Percentiles rank a stretch among this genome's conserved stretches.
These are phyloP conservation scores for Gisinianus flammeolus DNA, from an alignment of 2,888 invertebrate genomes.

Conservation along the genomic window DNA sequence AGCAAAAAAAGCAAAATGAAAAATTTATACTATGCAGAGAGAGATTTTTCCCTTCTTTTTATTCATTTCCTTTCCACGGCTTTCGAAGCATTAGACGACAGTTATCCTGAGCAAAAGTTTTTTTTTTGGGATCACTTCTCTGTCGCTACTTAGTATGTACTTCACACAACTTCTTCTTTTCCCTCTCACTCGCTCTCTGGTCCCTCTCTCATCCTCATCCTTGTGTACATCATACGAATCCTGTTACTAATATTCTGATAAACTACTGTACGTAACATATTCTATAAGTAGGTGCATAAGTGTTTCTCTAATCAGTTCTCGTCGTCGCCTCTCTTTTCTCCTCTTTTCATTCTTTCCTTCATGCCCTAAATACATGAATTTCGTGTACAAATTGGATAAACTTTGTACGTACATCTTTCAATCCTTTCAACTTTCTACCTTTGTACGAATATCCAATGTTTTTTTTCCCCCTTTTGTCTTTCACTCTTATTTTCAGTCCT, in stretches of 20 bases:
- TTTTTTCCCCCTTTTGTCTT: background rate
- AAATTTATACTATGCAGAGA: constrained; percentile 57
- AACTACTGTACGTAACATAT: background rate
- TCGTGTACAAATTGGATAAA: constrained; percentile 48
- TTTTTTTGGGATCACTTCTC: constrained; percentile 43
- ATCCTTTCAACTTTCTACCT: no score
- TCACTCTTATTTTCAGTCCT: background rate
- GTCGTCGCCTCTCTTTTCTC: constrained; percentile 19
- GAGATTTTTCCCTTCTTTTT: constrained; percentile 54
- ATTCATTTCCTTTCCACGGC: constrained; percentile 53
- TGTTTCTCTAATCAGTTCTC: constrained; percentile 30
- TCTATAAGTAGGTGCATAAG: constrained; percentile 14
- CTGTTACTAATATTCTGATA: constrained; percentile 17
- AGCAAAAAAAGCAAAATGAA: constrained; percentile 58
- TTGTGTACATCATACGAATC: constrained; percentile 26
- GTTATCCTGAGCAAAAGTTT: constrained; percentile 46
- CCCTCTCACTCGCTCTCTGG: background rate
- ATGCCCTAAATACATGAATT: constrained; percentile 44
- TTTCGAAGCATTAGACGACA: constrained; percentile 47
- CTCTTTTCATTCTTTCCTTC: constrained; percentile 32
- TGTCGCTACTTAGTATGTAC: background rate
- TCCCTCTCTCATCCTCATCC: background rate
- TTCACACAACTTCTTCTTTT: background rate
- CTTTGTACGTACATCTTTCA: no score
- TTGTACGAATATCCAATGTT: no score